Evolutionary conservation across 2,888 invertebrate species (phyloP), one percentile per base, ranked within the genome.

Genomic region (Polia nebulosa): DNA sequence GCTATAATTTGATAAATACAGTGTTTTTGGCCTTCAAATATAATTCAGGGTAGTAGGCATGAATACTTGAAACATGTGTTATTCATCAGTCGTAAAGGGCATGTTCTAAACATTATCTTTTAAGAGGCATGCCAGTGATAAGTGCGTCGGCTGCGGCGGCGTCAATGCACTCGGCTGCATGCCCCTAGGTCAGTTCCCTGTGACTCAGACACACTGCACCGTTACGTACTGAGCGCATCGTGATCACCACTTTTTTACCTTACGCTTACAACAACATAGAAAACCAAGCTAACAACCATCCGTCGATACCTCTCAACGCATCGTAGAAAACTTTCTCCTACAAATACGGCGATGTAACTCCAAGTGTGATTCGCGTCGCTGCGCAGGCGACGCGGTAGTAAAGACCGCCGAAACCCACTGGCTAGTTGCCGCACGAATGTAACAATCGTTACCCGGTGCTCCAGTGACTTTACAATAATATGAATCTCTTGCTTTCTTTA

Each of bases 151-250:
- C 87, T 87, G 84, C 88, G 90, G 84, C 88, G 90, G 87, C 94
- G 95, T 95, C 95, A 95, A 95, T 94, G 95, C 95, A 95, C 95
- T 93, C 94, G 83, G 86, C 89, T 93, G 92, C 94, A 94, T 94
- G 94, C 92, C 89, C 92, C 92, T 95, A 95, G 95, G 95, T 95
- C 95, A 95, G 95, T 95, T 95, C 95, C 94, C 95, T 92, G 91
- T 94, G 94, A 95, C 87, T 95, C 94, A 94, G 92, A 89, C 92
- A 86, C 87, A 82, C 90, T 94, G 93, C 94, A 95, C 95, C 94
- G 95, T 95, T 95, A 95, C 91, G 85, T 90, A 90, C 87, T 90
- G 87, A 91, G 84, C 85, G 87, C 92, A 90, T 92, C 91, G 91
- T 90, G 93, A 92, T 91, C 89, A 88, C 82, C 80, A 85, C 89